Conservation (phyloP, 2,113 vertebrate species). For the Odocoileus hemionus region DNA sequence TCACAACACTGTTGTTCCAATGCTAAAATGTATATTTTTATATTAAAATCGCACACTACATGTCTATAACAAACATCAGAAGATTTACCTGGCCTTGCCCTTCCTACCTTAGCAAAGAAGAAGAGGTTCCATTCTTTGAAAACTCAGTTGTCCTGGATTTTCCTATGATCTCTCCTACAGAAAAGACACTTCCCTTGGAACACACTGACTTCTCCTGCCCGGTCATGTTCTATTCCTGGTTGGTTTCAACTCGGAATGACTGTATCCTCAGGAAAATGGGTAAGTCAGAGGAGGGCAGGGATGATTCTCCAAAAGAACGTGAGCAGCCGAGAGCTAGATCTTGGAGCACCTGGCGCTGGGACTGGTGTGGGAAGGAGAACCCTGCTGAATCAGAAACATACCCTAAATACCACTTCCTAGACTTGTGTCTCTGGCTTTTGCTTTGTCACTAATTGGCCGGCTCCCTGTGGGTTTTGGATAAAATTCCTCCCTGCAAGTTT, state of each 20-base stretch:
- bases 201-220: rapidly evolving
- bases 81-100: background rate
- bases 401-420: background rate
- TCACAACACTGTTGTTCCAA: background rate
- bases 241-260: background rate
- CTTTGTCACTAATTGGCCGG: background rate
- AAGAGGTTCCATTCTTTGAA: background rate
- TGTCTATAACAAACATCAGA: background rate
- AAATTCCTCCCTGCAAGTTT: background rate
- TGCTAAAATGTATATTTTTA: background rate
- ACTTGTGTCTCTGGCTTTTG: background rate
- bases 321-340: background rate
- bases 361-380: background rate
- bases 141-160: background rate
- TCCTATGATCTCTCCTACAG: background rate
- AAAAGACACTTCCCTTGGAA: background rate
- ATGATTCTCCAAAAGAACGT: rapidly evolving
- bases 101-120: background rate
- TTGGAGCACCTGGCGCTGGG: rapidly evolving
- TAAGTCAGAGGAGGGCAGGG: background rate
- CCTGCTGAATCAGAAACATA: background rate
- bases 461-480: background rate
- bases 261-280: background rate
- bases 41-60: background rate
- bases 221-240: background rate